A percentile compares a stretch with the other conserved stretches of the same genome.
These are phyloP conservation scores for Rhinopomastus cyanomelas DNA, from an alignment of 2,113 vertebrate genomes.

Conservation along the genomic window DNA sequence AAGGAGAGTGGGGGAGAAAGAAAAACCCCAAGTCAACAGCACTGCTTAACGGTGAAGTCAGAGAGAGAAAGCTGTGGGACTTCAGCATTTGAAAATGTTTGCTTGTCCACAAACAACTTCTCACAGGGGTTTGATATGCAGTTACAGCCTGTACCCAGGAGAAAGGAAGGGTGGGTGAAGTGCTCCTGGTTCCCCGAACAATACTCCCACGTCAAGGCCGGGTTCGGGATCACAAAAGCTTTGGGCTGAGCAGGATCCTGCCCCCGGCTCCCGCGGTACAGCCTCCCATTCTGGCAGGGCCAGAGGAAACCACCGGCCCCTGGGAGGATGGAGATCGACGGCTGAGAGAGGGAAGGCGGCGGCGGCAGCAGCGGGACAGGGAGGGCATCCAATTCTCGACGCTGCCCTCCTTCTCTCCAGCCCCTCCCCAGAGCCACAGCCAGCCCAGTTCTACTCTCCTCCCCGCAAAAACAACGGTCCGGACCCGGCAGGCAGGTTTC, in stretches of 20 bases:
- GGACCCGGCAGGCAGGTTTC: no score
- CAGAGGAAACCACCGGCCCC: neutral
- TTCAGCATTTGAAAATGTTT: neutral
- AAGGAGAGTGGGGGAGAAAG: neutral
- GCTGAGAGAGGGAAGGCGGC: neutral
- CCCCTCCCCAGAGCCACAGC: neutral
- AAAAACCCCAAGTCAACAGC: neutral
- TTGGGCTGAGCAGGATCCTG: neutral
- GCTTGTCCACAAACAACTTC: neutral
- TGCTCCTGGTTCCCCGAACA: neutral
- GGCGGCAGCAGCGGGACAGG: neutral
- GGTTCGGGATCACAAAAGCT: neutral
- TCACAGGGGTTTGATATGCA: neutral
- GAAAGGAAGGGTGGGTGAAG: slow-evolving; percentile 6
- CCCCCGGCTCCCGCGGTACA: neutral
- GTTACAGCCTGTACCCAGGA: neutral
- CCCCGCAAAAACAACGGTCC: neutral
- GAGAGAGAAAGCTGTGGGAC: neutral
- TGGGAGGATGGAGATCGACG: neutral
- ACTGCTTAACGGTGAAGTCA: neutral
- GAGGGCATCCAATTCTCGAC: neutral
- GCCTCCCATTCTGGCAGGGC: neutral
- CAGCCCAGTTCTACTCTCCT: neutral
- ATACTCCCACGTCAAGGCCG: neutral
- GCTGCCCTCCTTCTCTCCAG: neutral